Conservation (phyloP, 30 jellyfish, hydroid and myxozoan species). For the Aurelia coerulea region DNA sequence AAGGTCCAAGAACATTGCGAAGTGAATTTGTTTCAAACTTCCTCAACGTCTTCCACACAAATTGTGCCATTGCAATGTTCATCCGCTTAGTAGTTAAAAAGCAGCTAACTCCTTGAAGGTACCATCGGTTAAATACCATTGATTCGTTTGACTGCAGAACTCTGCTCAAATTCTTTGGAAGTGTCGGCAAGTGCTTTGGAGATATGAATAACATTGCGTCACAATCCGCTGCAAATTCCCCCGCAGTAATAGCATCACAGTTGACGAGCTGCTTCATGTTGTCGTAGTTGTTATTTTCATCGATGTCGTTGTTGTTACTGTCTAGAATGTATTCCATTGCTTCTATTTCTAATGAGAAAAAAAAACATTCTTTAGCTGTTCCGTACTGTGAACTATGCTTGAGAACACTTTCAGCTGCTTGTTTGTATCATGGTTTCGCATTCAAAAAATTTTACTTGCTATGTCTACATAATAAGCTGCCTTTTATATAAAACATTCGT, state of each 20-base stretch:
- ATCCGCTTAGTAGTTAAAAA: slow-evolving; percentile 13
- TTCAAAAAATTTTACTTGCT: no score
- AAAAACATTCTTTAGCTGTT: no score
- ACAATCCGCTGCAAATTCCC: slow-evolving; percentile 10
- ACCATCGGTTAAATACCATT: slow-evolving; percentile 42
- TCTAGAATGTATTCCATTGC: neutral
- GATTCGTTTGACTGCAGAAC: slow-evolving; percentile 7
- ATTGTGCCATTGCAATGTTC: slow-evolving; percentile 18
- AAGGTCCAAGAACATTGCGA: slow-evolving; percentile 42
- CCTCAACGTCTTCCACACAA: slow-evolving; percentile 42
- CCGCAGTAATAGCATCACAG: slow-evolving; percentile 1
- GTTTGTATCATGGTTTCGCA: no score
- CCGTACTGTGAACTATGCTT: no score
- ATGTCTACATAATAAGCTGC: no score
- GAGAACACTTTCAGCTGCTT: no score
- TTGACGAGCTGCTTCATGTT: neutral
- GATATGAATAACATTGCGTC: slow-evolving; percentile 53
- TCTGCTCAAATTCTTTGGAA: slow-evolving; percentile 21
- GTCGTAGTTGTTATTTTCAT: neutral
- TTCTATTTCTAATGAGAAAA: neutral
- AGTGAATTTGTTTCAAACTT: slow-evolving; percentile 41
- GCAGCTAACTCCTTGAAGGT: slow-evolving; percentile 49
- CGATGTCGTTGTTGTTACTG: neutral
- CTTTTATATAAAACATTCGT: no score
- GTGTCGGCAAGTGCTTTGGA: slow-evolving; percentile 34